These are phyloP conservation scores for Thysanoteuthis rhombus DNA, from an alignment of 2,888 invertebrate genomes.

Conservation along the genomic window DNA sequence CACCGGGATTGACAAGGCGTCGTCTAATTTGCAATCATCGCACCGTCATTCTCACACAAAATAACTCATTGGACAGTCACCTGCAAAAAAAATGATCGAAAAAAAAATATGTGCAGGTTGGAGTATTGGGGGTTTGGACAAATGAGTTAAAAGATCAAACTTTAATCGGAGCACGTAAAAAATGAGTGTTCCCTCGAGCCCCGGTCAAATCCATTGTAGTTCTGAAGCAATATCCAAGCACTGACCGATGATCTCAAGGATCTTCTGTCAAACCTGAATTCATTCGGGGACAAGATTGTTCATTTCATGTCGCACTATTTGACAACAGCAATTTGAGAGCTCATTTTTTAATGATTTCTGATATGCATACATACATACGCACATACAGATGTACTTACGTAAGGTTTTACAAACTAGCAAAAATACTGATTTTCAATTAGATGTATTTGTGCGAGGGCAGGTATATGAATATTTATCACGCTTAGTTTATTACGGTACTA, in stretches of 20 bases:
- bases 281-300: not conserved
- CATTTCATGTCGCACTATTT: too few species aligned
- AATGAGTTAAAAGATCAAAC: not conserved
- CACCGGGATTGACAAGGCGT: not conserved
- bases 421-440: too few species aligned
- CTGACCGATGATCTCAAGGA: not conserved
- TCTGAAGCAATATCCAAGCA: not conserved
- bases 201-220: not conserved
- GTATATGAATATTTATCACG: too few species aligned
- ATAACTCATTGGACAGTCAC: not conserved
- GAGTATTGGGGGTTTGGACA: not conserved
- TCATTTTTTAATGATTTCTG: too few species aligned
- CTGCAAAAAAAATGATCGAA: not conserved
- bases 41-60: not conserved
- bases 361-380: too few species aligned
- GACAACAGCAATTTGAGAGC: too few species aligned
- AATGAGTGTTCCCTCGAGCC: not conserved
- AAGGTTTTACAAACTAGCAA: too few species aligned
- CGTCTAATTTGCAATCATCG: not conserved
- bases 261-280: not conserved
- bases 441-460: too few species aligned
- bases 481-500: too few species aligned
- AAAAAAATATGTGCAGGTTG: not conserved
- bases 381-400: too few species aligned
- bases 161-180: not conserved